Percentiles rank a stretch among this genome's conserved stretches.
phyloP scores from a whole-genome alignment of 2,797 vertebrate species.

The Pogonophryne albipinna region DNA sequence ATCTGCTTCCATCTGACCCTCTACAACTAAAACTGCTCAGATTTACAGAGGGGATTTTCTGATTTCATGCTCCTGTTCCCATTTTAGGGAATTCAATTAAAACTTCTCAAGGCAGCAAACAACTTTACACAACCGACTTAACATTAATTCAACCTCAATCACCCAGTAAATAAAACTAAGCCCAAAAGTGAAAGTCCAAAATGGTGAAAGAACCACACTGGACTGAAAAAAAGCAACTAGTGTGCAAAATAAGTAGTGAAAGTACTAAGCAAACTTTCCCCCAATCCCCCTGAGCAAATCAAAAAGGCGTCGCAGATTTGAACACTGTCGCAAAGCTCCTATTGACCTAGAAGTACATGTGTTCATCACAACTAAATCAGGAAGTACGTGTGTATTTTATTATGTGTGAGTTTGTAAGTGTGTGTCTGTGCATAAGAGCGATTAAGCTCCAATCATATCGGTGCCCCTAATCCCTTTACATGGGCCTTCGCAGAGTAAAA shows the following conservation, averaged over 20 bases:
- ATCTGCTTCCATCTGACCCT: constrained; percentile 42
- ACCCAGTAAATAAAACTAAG: constrained; percentile 32
- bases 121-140: constrained; percentile 45
- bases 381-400: constrained; percentile 54
- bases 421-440: constrained; percentile 35
- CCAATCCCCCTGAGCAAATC: constrained; percentile 61
- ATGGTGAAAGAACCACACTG: neutral
- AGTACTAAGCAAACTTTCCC: constrained; percentile 56
- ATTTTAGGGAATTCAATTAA: constrained; percentile 45
- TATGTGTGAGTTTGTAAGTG: neutral
- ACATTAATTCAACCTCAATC: constrained; percentile 41
- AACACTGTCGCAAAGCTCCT: constrained; percentile 64
- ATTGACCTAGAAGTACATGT: constrained; percentile 69
- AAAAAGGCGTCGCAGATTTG: constrained; percentile 66
- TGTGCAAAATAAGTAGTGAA: constrained; percentile 49
- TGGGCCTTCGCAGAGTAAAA: constrained; percentile 37
- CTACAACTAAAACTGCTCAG: constrained; percentile 21
- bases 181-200: constrained; percentile 26
- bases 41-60: constrained; percentile 48
- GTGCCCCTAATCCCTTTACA: constrained; percentile 62
- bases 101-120: constrained; percentile 53
- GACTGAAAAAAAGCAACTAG: constrained; percentile 51
- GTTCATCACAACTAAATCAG: constrained; percentile 62
- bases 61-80: constrained; percentile 63
- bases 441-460: constrained; percentile 56